A percentile compares a stretch with the other conserved stretches of the same genome.
These are phyloP conservation scores for Pygoscelis adeliae DNA, from an alignment of 2,113 vertebrate species.

Conservation along the genomic window DNA sequence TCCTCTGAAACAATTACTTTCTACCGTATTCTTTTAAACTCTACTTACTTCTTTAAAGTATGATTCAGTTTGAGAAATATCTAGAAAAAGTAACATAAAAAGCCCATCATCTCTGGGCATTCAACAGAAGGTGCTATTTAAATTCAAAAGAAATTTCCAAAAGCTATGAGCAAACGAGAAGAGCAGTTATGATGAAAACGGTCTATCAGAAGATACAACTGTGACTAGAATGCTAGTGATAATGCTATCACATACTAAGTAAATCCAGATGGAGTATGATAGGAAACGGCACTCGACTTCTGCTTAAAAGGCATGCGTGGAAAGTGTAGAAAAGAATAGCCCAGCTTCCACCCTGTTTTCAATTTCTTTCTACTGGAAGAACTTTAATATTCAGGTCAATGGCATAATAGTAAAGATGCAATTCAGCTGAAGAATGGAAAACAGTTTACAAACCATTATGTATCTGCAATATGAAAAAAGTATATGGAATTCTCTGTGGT, in stretches of 20 bases:
- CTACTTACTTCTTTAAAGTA: neutral
- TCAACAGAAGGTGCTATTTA: neutral
- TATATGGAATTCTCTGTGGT: neutral
- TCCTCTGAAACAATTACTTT: neutral
- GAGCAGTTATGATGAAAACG: neutral
- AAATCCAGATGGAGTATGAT: neutral
- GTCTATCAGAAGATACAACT: neutral
- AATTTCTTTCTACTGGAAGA: neutral
- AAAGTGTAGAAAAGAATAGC: neutral
- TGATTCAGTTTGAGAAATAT: neutral
- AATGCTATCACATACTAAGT: neutral
- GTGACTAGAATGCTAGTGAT: neutral
- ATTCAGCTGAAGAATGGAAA: neutral
- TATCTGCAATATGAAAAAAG: neutral
- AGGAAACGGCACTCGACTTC: neutral
- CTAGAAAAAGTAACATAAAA: slow-evolving; percentile 12
- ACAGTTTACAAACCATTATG: neutral
- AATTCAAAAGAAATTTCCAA: neutral
- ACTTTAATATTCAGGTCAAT: neutral
- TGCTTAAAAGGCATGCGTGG: neutral
- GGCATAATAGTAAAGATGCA: neutral
- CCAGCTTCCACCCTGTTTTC: neutral
- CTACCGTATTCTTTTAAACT: neutral
- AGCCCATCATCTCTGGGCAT: neutral
- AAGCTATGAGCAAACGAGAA: neutral